These are phyloP conservation scores for Melipona beecheii DNA, from an alignment of 2,888 invertebrate species.

Conservation along the genomic window DNA sequence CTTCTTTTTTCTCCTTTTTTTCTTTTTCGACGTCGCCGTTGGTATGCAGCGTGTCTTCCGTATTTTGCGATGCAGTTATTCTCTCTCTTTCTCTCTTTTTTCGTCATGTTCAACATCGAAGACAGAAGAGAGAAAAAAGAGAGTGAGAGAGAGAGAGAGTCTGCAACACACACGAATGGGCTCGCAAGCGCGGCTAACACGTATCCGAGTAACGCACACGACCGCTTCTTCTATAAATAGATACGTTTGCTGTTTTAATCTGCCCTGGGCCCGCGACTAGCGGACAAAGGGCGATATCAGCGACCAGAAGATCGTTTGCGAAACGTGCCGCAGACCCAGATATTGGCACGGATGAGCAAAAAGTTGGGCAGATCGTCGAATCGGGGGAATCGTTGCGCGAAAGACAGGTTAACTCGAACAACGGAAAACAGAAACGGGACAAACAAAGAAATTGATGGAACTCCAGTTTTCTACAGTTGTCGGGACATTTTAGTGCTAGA, in stretches of 20 bases:
- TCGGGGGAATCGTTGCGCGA: background rate
- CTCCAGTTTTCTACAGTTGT: too few relatives aligned
- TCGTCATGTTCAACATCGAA: constrained; percentile 1
- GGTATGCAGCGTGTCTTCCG: constrained; percentile 68
- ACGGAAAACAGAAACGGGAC: too few relatives aligned
- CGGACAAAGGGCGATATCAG: constrained; percentile 73
- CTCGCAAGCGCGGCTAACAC: constrained; percentile 22
- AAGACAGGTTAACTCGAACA: too few relatives aligned
- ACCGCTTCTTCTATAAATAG: constrained; percentile 76
- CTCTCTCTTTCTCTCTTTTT: constrained; percentile 1
- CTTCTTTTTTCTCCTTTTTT: background rate
- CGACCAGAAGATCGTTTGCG: constrained; percentile 61
- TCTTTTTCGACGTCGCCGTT: constrained; percentile 40
- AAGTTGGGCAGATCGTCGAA: background rate
- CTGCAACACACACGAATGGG: constrained; percentile 2
- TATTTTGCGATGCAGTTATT: constrained; percentile 59
- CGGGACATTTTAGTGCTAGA: too few relatives aligned
- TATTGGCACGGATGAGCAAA: constrained; percentile 20
- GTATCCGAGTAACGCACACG: constrained; percentile 44
- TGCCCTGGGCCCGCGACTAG: constrained; percentile 62
- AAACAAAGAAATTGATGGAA: too few relatives aligned
- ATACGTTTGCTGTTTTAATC: constrained; percentile 74
- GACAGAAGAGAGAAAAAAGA: background rate
- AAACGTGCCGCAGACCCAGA: constrained; percentile 29
- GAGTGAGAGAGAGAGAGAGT: background rate